Base-by-base conservation (phyloP, 2,797 vertebrate species). In the Pelodytes ibericus region DNA sequence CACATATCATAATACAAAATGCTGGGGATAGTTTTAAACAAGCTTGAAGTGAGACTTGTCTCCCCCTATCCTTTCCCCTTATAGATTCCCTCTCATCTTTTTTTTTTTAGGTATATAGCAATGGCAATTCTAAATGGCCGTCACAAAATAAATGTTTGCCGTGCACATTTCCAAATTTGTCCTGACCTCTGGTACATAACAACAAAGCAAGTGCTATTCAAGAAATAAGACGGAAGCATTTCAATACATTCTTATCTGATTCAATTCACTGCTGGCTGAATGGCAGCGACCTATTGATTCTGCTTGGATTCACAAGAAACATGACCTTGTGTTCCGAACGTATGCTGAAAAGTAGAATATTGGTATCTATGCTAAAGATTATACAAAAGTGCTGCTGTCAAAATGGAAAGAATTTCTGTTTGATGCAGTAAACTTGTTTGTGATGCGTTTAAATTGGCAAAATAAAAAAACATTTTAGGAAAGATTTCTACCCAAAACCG, bases 311-410 rank as follows among this genome's bases (percentile, higher is more conserved):
- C 47, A 20, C 39, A 33, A 22, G 33, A 6, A 33, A 47, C 4
- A 22, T 69, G 66, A 69, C 49, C 29, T 69, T 56, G 66, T 25
- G 6, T 69, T 56, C 24, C 29, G 26, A 27, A 30, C 24, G 13
- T 11, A 16, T 22, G 20, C 49, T 36, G 29, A 22, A 56, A 33
- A 30, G 26, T 25, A 3, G 11, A 51, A 30, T 67, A 29, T n/a
- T n/a, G n/a, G n/a, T n/a, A n/a, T n/a, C n/a, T n/a, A n/a, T n/a
- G n/a, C n/a, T n/a, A n/a, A n/a, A n/a, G n/a, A n/a, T n/a, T n/a
- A n/a, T n/a, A 36, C 5, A 36, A 1, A 36, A 36, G 11, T 36
- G 33, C 33, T 36, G 33, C 5, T 5, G 5, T 1, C 33, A 36
- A 36, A 36, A 11, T 36, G 5, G 5, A 36, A 36, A 36, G n/a